Conservation (phyloP, 2,113 vertebrate genomes). For the Mirounga angustirostris region DNA sequence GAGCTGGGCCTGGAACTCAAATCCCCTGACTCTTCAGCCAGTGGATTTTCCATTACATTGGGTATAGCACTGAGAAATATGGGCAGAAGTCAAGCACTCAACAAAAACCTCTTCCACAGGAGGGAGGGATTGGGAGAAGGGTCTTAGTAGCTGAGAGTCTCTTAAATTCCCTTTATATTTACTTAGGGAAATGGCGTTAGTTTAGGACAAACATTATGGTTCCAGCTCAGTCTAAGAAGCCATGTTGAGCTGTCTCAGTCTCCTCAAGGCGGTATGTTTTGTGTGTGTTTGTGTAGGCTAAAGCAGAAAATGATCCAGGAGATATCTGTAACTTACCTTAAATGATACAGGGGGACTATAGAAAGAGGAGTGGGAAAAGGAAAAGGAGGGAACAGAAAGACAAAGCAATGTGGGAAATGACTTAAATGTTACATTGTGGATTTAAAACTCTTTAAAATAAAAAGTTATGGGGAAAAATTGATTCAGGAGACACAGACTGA, state of each 20-base stretch:
- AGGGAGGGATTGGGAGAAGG: neutral
- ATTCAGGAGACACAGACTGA: constrained; percentile 1
- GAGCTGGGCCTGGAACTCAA: neutral
- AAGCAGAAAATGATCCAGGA: neutral
- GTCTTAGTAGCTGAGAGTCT: neutral
- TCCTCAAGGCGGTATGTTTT: neutral
- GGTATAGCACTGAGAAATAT: neutral
- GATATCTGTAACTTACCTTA: neutral
- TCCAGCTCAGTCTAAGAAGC: neutral
- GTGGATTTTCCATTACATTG: neutral
- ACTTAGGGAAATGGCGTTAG: neutral
- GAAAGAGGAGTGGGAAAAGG: neutral
- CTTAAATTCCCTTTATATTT: neutral
- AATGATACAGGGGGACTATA: neutral
- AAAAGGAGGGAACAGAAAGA: neutral
- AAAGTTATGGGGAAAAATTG: neutral
- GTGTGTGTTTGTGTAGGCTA: too few relatives aligned
- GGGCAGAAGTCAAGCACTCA: neutral
- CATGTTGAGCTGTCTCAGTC: neutral
- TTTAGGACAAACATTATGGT: neutral
- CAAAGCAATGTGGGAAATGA: neutral
- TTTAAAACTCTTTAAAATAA: neutral
- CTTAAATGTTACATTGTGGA: neutral
- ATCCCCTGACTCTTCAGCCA: neutral
- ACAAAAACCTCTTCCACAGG: neutral